phyloP scores from a whole-genome alignment of 2,888 invertebrate genomes.

The Drosophila pegasa region DNA sequence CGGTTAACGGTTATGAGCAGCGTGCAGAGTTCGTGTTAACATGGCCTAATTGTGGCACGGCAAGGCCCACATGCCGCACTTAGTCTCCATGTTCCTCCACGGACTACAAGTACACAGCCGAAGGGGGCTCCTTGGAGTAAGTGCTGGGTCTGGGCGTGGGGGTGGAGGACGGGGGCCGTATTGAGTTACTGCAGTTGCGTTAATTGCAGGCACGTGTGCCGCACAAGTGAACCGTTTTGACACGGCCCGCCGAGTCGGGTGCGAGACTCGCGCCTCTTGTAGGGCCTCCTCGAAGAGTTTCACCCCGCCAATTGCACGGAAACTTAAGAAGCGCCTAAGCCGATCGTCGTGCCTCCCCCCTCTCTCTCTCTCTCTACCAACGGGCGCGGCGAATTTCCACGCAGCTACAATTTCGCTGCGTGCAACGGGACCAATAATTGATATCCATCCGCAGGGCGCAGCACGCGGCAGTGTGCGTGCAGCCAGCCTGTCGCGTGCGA shows the following conservation, averaged over 20 bases:
- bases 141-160: too few relatives aligned
- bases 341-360: constrained; percentile 26
- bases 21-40: constrained; percentile 59
- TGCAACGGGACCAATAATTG: constrained; percentile 46
- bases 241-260: constrained; percentile 58
- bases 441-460: constrained; percentile 39
- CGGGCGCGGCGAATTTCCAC: constrained; percentile 56
- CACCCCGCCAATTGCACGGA: constrained; percentile 44
- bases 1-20: constrained; percentile 56
- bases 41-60: constrained; percentile 64
- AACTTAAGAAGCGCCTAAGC: constrained; percentile 68
- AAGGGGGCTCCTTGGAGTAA: constrained; percentile 1
- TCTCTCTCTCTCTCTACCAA: neutral
- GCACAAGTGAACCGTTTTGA: constrained; percentile 58
- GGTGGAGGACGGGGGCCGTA: constrained; percentile 34
- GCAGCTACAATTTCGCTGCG: constrained; percentile 66
- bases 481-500: constrained; percentile 28
- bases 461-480: constrained; percentile 40
- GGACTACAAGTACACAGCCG: constrained; percentile 5
- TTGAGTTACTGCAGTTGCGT: constrained; percentile 72
- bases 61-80: constrained; percentile 20
- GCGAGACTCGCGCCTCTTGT: constrained; percentile 63
- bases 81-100: constrained; percentile 1
- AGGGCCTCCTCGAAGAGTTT: constrained; percentile 50
- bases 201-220: constrained; percentile 76